Conservation (phyloP, 1,140 invertebrate genomes). For the Drosophila virilis region DNA sequence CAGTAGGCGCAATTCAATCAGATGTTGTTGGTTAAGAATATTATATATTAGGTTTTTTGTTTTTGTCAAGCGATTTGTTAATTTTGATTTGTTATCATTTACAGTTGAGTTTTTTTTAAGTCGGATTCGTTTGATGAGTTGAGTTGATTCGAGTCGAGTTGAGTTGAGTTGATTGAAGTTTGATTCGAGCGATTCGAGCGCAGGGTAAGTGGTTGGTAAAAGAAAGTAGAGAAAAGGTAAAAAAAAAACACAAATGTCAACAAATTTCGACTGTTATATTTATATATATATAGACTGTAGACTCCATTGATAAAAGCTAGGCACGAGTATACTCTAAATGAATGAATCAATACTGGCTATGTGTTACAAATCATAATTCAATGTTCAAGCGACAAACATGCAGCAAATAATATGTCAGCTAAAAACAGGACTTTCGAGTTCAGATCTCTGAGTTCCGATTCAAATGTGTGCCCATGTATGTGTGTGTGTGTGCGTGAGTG, state of each 20-base stretch:
- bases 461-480: slow-evolving; percentile 7
- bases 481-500: slow-evolving; percentile 17
- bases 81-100: slow-evolving; percentile 67
- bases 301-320: slow-evolving; percentile 24
- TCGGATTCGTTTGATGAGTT: slow-evolving; percentile 67
- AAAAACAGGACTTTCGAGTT: slow-evolving; percentile 7
- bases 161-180: slow-evolving; percentile 59
- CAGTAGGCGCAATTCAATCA: slow-evolving; percentile 47
- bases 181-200: slow-evolving; percentile 69
- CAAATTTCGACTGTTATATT: slow-evolving; percentile 54
- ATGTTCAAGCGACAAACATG: slow-evolving; percentile 31
- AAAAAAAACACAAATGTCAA: slow-evolving; percentile 77
- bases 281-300: slow-evolving; percentile 6
- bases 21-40: slow-evolving; percentile 11
- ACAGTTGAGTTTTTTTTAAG: slow-evolving; percentile 53
- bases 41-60: slow-evolving; percentile 15
- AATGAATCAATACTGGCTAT: slow-evolving; percentile 23
- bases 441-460: slow-evolving; percentile 11
- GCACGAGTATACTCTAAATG: slow-evolving; percentile 10
- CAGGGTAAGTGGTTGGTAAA: slow-evolving; percentile 67
- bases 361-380: slow-evolving; percentile 10
- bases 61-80: slow-evolving; percentile 48
- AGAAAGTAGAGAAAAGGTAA: slow-evolving; percentile 72
- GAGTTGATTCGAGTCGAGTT: slow-evolving; percentile 48
- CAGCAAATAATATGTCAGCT: slow-evolving; percentile 36